phyloP scores from a whole-genome alignment of 2,113 vertebrate species.

The Chinchilla lanigera region DNA sequence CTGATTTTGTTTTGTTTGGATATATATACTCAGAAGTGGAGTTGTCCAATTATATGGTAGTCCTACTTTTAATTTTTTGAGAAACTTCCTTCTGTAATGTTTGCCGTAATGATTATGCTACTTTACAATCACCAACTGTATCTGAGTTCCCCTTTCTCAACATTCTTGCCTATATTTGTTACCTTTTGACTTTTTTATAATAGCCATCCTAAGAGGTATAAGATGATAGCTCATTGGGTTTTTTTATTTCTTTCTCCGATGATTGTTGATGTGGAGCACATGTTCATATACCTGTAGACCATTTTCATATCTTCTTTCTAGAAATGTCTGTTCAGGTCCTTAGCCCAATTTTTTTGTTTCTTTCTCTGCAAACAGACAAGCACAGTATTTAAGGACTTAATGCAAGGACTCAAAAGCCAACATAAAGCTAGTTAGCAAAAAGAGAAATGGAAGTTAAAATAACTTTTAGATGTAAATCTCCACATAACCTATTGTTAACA shows the following conservation, averaged over 20 bases:
- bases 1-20: not conserved
- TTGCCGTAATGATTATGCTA: not conserved
- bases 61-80: not conserved
- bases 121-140: not conserved
- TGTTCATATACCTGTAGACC: not conserved
- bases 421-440: conserved; percentile 25
- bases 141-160: not conserved
- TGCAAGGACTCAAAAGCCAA: not conserved
- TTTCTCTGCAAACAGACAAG: conserved; percentile 33
- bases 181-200: not conserved
- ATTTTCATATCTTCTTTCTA: not conserved
- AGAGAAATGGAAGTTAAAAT: not conserved
- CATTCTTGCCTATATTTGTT: not conserved
- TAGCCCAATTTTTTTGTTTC: not conserved
- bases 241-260: not conserved
- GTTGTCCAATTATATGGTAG: not conserved
- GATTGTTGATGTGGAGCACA: not conserved
- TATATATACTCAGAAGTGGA: not conserved
- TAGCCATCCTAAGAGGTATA: no score
- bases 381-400: conserved; percentile 33
- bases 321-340: not conserved
- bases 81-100: not conserved
- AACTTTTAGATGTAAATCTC: not conserved
- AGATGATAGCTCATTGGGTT: not conserved
- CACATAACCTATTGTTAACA: conserved; percentile 30